Conservation (phyloP, 2,113 vertebrate genomes). For the Phrynocephalus versicolor region DNA sequence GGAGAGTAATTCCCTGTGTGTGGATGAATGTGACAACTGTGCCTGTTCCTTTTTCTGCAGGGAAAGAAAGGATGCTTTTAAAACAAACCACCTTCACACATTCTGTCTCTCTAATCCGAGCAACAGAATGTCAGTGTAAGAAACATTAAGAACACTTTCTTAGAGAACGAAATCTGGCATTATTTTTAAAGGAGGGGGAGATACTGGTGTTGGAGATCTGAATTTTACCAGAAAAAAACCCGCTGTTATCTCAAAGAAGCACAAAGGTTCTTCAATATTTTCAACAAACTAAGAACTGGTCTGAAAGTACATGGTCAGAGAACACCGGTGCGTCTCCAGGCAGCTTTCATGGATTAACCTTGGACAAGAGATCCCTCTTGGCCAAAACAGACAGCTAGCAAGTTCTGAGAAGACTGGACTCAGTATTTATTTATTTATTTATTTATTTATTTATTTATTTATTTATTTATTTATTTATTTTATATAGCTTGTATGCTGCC, state of each 20-base stretch:
- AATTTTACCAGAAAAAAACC: background rate
- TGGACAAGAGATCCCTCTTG: background rate
- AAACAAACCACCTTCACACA: background rate
- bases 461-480: no score
- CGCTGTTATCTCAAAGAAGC: background rate
- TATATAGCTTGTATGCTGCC: no score
- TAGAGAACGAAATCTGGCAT: background rate
- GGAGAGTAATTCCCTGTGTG: background rate
- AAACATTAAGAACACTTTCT: background rate
- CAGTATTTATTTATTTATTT: no score
- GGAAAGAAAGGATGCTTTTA: background rate
- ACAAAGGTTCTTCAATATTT: no score
- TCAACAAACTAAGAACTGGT: background rate
- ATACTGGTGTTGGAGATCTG: background rate
- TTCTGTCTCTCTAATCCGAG: background rate
- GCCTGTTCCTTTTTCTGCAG: background rate
- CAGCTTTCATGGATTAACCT: no score
- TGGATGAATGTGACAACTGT: background rate
- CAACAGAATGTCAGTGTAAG: background rate
- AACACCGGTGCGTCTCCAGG: background rate
- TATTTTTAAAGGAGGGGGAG: no score
- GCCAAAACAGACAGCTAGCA: background rate
- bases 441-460: no score
- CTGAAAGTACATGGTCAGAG: background rate
- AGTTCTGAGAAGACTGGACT: background rate